Percentiles rank a stretch among this genome's conserved stretches.
Conservation (phyloP, 2,113 vertebrate genomes). For the Atherinomorus stipes region DNA sequence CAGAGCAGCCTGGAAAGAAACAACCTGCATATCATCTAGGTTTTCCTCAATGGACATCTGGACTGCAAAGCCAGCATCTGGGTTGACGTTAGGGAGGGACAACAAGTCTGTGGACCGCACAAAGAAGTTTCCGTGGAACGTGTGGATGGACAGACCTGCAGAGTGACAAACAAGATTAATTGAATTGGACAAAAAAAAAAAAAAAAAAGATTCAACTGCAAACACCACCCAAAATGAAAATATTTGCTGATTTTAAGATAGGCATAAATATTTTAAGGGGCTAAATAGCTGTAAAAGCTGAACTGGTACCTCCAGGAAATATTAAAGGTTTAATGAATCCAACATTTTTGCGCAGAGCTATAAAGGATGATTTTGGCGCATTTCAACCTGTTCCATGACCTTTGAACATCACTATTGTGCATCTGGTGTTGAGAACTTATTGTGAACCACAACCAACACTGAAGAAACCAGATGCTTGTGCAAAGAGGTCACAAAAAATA, state of each 20-base stretch:
- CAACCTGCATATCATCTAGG: constrained; percentile 91
- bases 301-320: neutral
- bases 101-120: constrained; percentile 95
- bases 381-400: neutral
- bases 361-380: neutral
- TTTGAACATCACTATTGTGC: no score
- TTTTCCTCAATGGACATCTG: constrained; percentile 98
- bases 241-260: no score
- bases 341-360: neutral
- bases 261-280: neutral
- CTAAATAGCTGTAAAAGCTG: neutral
- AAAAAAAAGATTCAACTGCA: neutral
- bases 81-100: constrained; percentile 95
- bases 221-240: neutral
- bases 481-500: no score
- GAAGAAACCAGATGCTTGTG: no score
- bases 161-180: neutral
- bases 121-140: constrained; percentile 99
- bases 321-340: neutral
- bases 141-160: constrained; percentile 96
- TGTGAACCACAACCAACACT: neutral
- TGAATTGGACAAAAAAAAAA: neutral
- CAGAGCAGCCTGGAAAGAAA: constrained; percentile 97
- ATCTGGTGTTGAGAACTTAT: no score
- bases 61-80: constrained; percentile 95